Evolutionary conservation across 2,797 vertebrate species (phyloP).

Genomic region (Cryptoblepharus egeriae): DNA sequence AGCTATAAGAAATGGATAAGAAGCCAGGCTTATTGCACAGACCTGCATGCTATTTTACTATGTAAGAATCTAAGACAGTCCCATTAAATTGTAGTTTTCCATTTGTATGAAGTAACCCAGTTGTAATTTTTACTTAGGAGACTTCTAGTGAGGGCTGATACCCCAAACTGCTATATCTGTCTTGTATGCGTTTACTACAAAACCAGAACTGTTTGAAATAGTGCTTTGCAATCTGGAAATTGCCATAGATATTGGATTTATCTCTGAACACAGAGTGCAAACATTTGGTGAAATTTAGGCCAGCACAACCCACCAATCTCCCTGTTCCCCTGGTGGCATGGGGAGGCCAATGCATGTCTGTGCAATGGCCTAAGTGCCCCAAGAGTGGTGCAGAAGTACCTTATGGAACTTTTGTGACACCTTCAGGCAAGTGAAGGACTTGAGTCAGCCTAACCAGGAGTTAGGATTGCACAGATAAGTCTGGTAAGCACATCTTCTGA

Average conservation of each 20-base stretch:
- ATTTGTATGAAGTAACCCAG: slow-evolving; percentile 48
- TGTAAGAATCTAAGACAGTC: slow-evolving; percentile 30
- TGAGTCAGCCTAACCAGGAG: too few relatives aligned
- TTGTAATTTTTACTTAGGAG: slow-evolving; percentile 50
- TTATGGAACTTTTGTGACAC: too few relatives aligned
- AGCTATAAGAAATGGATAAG: slow-evolving; percentile 14
- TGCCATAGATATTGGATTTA: slow-evolving; percentile 6
- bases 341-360: too few relatives aligned
- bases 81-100: slow-evolving; percentile 56
- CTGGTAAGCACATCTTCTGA: slow-evolving; percentile 52
- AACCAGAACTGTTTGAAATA: slow-evolving; percentile 51
- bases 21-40: slow-evolving; percentile 6
- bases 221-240: slow-evolving; percentile 38
- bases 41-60: slow-evolving; percentile 52
- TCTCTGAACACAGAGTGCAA: too few relatives aligned
- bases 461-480: too few relatives aligned
- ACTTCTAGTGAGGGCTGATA: background rate
- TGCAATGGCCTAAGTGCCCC: too few relatives aligned
- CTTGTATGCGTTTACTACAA: slow-evolving; percentile 16
- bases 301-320: too few relatives aligned
- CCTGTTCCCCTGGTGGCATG: too few relatives aligned
- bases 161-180: background rate
- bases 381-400: too few relatives aligned
- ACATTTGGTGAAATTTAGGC: too few relatives aligned
- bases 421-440: too few relatives aligned